Percentiles rank a stretch among this genome's conserved stretches.
Evolutionary conservation across 2,797 vertebrate species (phyloP).

Genomic region (Gila robusta): DNA sequence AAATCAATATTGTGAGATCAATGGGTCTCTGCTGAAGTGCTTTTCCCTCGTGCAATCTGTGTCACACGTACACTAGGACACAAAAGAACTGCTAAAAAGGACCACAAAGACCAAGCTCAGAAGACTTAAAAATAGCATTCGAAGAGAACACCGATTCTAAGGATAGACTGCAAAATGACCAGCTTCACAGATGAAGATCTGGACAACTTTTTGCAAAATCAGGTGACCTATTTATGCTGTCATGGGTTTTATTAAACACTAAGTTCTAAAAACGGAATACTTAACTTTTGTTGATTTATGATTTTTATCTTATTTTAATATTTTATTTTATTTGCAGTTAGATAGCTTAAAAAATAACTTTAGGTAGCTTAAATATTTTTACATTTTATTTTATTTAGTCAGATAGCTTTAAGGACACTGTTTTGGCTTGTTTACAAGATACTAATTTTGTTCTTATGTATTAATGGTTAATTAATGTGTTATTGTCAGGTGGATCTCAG

Average conservation of each 20-base stretch:
- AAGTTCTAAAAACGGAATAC: neutral
- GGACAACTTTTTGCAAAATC: constrained; percentile 77
- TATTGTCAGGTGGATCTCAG: constrained; percentile 76
- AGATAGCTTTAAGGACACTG: neutral
- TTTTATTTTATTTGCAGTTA: neutral
- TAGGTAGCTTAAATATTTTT: neutral
- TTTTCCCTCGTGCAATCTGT: constrained; percentile 49
- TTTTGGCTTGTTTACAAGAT: neutral
- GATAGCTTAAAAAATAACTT: neutral
- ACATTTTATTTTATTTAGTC: neutral
- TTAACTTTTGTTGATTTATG: neutral
- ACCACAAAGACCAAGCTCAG: constrained; percentile 10
- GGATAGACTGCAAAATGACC: constrained; percentile 71
- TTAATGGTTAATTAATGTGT: neutral
- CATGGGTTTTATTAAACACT: neutral
- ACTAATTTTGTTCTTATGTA: neutral
- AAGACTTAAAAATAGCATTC: constrained; percentile 6
- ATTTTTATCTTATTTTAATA: neutral
- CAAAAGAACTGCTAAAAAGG: constrained; percentile 34
- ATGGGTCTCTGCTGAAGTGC: constrained; percentile 59
- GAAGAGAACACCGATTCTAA: neutral
- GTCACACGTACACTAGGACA: constrained; percentile 45
- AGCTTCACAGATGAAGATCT: constrained; percentile 77
- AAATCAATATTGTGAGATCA: constrained; percentile 63
- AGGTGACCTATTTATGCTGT: constrained; percentile 73